Evolutionary conservation across 64 coral and sea anemone genomes (phyloP), one percentile per base, ranked within the genome.

Genomic region (Cladopsammia gracilis): DNA sequence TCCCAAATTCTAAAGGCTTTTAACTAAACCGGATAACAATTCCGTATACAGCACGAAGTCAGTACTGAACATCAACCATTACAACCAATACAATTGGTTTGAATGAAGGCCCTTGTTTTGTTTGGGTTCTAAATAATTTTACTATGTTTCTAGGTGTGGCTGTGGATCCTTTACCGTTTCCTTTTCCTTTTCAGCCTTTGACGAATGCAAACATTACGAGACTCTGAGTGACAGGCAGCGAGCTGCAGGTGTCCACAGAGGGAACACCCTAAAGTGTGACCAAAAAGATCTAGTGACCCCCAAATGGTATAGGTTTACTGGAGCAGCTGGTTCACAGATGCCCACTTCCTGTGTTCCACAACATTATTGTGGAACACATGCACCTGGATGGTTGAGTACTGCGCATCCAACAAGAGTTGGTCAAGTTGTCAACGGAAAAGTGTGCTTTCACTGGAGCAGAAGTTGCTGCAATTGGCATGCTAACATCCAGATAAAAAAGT

Each of bases 281-380:
- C 51, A 62, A 13, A 81, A 23, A 14, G 77, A 81, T 48, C 23
- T 81, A 2, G 26, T 14, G 22, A 62, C 52, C 1, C 51, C 58
- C 19, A 76, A 60, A 64, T 90, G 88, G 88, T 90, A 90, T 62
- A 60, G 88, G 2, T 90, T 90, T 76, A 68, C 75, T 60, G 88
- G 88, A 19, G 62, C 26, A 60, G 88, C 88, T 65, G 88, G 88
- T 7, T 13, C 60, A 15, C 42, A n/a, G 18, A 69, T 90, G 45
- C 66, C 75, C 43, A 79, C 88, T 25, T 51, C 73, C 2, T 90
- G 88, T 70, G 88, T 90, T 25, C 88, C 75, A 59, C 34, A 48
- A 4, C 42, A 56, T 57, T 76, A 80, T 50, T 90, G 88, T 18
- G 75, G 75, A 25, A 80, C 88, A 3, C 42, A 77, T 57, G 60